Base-by-base conservation (phyloP, 2,888 invertebrate species). In the Eupithecia exiguata region DNA sequence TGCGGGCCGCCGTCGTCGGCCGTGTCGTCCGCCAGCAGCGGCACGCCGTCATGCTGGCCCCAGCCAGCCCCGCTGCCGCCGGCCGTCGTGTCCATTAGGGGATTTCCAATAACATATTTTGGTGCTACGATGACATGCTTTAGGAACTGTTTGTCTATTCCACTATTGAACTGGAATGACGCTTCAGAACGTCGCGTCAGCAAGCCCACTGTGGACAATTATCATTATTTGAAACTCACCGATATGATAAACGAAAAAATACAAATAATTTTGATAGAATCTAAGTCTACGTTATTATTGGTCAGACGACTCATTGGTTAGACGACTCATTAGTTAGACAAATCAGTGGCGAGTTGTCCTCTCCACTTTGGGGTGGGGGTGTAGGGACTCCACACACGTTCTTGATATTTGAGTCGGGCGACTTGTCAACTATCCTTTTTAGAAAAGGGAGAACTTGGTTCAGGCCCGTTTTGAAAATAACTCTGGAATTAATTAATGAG, bases 1-100 rank as follows among this genome's bases (percentile, higher is more conserved):
- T 53, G 53, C 21, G 53, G 53, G n/a, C 53, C 53, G 53, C 53
- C 53, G 53, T 53, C 53, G 10, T 53, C 53, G 10, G 53, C 53
- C 21, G 53, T 53, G 53, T n/a, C 53, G 53, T 53, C 53, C 4
- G 21, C 21, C 21, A 9, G 53, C 53, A 46, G 46, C 46, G 46
- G 46, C 18, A 5, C 14, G 14, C 40, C n/a, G 7, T 53, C 21
- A 10, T 10, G 21, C 53, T 1, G 53, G 21, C 10, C 21, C 53
- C 53, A 53, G n/a, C n/a, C 21, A 16, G 18, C 46, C 18, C 12
- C 40, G 40, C 18, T 12, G 21, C 9, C 21, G 21, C n/a, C 53
- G 21, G 10, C 10, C 53, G 12, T 1, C 10, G 21, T 53, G 21
- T 21, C 53, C 53, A 6, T 10, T 10, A 21, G 5, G 21, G 10